Base-by-base conservation (phyloP, 1,140 invertebrate species). In the Papilio aristodemus region DNA sequence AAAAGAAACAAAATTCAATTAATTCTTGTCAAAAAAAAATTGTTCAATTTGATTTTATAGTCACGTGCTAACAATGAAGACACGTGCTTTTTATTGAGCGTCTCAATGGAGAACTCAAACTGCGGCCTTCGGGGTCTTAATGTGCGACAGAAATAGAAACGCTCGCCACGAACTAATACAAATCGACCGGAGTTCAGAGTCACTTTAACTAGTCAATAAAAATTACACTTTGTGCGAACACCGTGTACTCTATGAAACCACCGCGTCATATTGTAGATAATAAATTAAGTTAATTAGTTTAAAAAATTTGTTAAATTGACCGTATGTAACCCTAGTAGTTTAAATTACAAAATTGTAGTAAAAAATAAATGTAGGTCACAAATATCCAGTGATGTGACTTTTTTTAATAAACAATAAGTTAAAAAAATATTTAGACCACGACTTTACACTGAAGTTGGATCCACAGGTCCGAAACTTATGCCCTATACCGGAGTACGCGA, bases 11-110 rank as follows among this genome's bases (percentile, higher is more conserved):
- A 41, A 50, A 50, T 50, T 2, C 10, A 54, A 22, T 54, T 0
- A 11, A 50, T 22, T 11, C 19, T 2, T 22, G 22, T 50, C 3
- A 25, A 50, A 32, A 32, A 22, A 8, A 54, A 54, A 54, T 22
- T 4, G 22, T 54, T 54, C 46, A 54, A 54, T 54, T 54, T 22
- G 19, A 54, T 54, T 54, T 32, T 6, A 32, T 32, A 54, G 46
- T 54, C 59, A 62, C 59, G 36, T 62, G 59, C 59, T 19, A 54
- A 22, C 46, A 62, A 37, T 37, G n/a, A 62, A n/a, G 25, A 11
- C 59, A 36, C 59, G 59, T 62, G 59, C 36, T 62, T 60, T 17
- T 36, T 36, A 62, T 62, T 37, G 14, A 38, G 7, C 32, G 9
- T 32, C 27, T 54, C 46, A 54, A 54, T 54, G 8, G 11, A 22